A percentile compares a stretch with the other conserved stretches of the same genome.
These are phyloP conservation scores for Ceyx melanurus DNA, from an alignment of 2,113 vertebrate species.

Conservation along the genomic window DNA sequence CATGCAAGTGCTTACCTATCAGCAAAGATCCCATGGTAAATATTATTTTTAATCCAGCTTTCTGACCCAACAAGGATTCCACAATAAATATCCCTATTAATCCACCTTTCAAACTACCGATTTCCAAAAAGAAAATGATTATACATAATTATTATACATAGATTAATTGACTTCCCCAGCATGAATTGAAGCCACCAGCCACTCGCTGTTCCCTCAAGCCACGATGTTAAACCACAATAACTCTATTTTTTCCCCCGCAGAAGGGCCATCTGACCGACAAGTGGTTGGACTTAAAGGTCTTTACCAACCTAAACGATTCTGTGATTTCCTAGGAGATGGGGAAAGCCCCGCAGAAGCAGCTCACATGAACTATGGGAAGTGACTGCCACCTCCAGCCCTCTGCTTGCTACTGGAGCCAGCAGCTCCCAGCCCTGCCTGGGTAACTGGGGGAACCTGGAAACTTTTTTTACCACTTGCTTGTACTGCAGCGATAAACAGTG, in stretches of 20 bases:
- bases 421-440: neutral
- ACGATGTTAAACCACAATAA: fast-evolving
- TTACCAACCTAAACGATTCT: neutral
- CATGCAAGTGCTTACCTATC: neutral
- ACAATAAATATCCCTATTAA: neutral
- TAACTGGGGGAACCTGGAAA: slow-evolving; percentile 1
- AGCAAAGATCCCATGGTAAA: neutral
- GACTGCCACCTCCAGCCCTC: slow-evolving; percentile 67
- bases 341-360: neutral
- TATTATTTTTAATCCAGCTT: neutral
- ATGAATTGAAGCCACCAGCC: neutral
- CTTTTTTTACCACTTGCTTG: slow-evolving; percentile 42
- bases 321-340: fast-evolving
- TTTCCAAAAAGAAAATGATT: neutral
- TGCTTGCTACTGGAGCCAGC: slow-evolving; percentile 56
- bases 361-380: slow-evolving; percentile 47
- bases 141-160: fast-evolving
- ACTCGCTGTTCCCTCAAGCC: fast-evolving
- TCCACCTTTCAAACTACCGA: neutral
- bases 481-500: slow-evolving; percentile 27
- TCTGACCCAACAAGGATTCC: neutral
- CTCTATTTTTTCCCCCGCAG: neutral
- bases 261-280: neutral
- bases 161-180: neutral
- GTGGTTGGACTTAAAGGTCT: neutral